Evolutionary conservation across 2,797 vertebrate species (phyloP), one percentile per base, ranked within the genome.

Genomic region (Leuciscus waleckii): DNA sequence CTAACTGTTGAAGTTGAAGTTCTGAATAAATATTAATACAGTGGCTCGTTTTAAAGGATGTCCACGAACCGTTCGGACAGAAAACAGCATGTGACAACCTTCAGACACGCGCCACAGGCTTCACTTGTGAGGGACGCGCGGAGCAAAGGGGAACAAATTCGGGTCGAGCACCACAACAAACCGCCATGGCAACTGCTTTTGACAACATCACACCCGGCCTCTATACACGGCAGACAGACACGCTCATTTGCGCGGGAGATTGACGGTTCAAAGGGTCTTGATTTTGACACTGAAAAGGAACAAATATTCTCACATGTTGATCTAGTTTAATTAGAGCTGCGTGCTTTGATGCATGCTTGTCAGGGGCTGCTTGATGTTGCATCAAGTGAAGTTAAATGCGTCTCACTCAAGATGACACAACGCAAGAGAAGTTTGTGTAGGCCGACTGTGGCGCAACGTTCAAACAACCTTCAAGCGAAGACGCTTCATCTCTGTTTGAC

Each of bases 241-340:
- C 92, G 79, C 93, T 83, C 91, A 92, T 94, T 92, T 91, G 92
- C 90, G 70, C 82, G 16, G 81, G 43, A 85, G 91, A 91, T 86
- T 93, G 94, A 93, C 92, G 61, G 94, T 92, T 94, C 93, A 94
- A 93, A 92, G 93, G 93, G 93, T 94, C 93, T 90, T 88, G 90
- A 58, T 91, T 89, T 91, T 92, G 94, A 94, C 93, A 93, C 89
- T 37, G 86, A 83, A 58, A 89, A 90, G 89, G 91, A 91, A 92
- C 91, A 91, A 93, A 93, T 93, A 91, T 43, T 90, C 90, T 92
- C 89, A 85, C 93, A 81, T 87, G 79, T 87, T 82, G 80, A 89
- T 85, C 90, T 90, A 41, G 92, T 93, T 94, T 92, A 93, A 94
- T 95, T 94, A 94, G 89, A 88, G 26, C 81, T 23, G 54, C 77